A percentile compares a stretch with the other conserved stretches of the same genome.
Conservation (phyloP, 2,888 invertebrate genomes). For the Lepidocyrtoides sp. region DNA sequence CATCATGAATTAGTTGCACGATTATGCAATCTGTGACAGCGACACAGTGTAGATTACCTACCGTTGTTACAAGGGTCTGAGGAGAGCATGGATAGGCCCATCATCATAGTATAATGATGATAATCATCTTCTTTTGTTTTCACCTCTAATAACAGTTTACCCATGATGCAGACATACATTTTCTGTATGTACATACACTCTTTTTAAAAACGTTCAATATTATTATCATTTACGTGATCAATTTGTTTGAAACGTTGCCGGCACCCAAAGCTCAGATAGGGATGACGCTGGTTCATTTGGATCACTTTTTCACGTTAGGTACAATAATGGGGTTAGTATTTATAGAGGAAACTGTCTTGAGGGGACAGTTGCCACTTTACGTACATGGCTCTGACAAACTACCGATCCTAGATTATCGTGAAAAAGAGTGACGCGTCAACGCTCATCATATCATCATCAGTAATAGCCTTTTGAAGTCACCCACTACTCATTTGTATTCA, state of each 20-base stretch:
- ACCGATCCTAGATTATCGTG: constrained; percentile 52
- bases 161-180: no score
- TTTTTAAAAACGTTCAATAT: no score
- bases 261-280: no score
- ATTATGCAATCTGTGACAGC: constrained; percentile 61
- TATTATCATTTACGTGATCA: no score
- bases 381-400: not conserved
- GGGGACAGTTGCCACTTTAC: constrained; percentile 3
- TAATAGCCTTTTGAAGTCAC: no score
- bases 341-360: constrained; percentile 52
- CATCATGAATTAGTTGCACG: constrained; percentile 63
- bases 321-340: no score
- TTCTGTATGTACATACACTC: no score
- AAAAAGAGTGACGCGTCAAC: constrained; percentile 43
- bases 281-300: not conserved
- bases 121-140: no score
- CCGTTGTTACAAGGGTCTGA: no score
- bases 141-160: not conserved
- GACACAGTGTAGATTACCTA: no score
- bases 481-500: not conserved
- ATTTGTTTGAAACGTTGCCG: no score
- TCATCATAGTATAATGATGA: no score
- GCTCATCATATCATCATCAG: constrained; percentile 23
- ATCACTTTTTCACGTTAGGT: not conserved
- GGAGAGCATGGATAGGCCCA: not conserved